phyloP scores from a whole-genome alignment of 2,888 invertebrate species.

The Macroteleia sp. region DNA sequence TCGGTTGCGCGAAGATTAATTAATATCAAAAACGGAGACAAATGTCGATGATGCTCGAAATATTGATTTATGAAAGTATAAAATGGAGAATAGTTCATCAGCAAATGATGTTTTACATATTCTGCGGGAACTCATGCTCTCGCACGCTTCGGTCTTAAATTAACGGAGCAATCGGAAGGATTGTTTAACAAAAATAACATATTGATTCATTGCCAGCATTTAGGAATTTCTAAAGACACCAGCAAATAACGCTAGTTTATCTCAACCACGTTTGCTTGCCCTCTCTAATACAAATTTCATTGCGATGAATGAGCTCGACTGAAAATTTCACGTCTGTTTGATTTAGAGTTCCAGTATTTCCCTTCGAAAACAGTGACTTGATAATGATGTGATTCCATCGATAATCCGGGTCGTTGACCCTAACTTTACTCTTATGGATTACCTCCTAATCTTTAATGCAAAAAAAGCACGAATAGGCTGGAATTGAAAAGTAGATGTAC shows the following conservation, averaged over 20 bases:
- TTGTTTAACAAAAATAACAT: no score
- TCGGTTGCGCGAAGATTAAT: neutral
- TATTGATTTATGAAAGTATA: constrained; percentile 37
- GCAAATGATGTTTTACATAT: constrained; percentile 15
- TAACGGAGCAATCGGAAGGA: neutral
- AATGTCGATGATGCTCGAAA: constrained; percentile 17
- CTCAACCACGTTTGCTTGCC: no score
- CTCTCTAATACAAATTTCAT: no score
- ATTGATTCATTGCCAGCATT: no score
- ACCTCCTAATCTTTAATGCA: neutral
- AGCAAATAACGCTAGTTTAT: no score
- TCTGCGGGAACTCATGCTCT: neutral
- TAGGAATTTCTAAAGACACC: no score
- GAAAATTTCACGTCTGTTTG: no score
- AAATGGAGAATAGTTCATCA: constrained; percentile 28
- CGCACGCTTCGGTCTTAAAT: neutral
- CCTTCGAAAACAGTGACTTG: neutral
- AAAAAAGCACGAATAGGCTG: neutral
- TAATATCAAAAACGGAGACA: neutral
- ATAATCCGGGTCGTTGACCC: constrained; percentile 1
- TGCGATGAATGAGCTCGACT: no score
- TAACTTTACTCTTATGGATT: neutral
- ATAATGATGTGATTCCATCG: constrained; percentile 3
- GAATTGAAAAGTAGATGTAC: neutral
- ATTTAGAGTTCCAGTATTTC: no score